Evolutionary conservation across 2,888 invertebrate genomes (phyloP), one percentile per base, ranked within the genome.

Genomic region (Hypolimnas misippus): DNA sequence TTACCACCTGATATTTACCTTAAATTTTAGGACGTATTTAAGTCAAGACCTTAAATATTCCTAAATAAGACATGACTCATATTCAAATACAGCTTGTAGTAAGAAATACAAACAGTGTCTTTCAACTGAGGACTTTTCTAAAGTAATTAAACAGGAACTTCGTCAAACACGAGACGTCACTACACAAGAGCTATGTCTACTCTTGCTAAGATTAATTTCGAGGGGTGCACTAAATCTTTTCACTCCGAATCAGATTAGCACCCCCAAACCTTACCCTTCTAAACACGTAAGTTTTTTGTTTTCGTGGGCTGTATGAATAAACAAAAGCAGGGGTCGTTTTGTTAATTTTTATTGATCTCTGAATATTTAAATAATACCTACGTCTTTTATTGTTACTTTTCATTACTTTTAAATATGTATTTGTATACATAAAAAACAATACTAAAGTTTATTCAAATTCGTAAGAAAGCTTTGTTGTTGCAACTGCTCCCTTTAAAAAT

Each of bases 221-320:
- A 73, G 74, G 82, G 83, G 83, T 78, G 75, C 81, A 83, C 82
- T 84, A 87, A 87, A 87, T 87, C 86, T 87, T 86, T 88, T 86
- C 84, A 84, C 83, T 85, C 84, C 74, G 76, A 79, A 87, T 86
- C 85, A 87, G 89, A 87, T 88, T 86, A 88, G 77, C 81, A 74
- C 76, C 78, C 81, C 76, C 71, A 10, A 29, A 59, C 14, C n/a
- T 63, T 76, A 56, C 46, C 21, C 21, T 21, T 46, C n/a, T 12
- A 46, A 42, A 42, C 42, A 42, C 42, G 16, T 42, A 8, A 10
- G 10, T 7, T 42, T 42, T 40, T 38, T 42, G 16, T 42, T 16
- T 42, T 42, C 17, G 17, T 17, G 10, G 42, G 42, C 16, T 42
- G 16, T 19, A n/a, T n/a, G n/a, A n/a, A 16, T 42, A 42, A 42